These are phyloP conservation scores for Embiotoca jacksoni DNA, from an alignment of 2,113 vertebrate species.

Conservation along the genomic window DNA sequence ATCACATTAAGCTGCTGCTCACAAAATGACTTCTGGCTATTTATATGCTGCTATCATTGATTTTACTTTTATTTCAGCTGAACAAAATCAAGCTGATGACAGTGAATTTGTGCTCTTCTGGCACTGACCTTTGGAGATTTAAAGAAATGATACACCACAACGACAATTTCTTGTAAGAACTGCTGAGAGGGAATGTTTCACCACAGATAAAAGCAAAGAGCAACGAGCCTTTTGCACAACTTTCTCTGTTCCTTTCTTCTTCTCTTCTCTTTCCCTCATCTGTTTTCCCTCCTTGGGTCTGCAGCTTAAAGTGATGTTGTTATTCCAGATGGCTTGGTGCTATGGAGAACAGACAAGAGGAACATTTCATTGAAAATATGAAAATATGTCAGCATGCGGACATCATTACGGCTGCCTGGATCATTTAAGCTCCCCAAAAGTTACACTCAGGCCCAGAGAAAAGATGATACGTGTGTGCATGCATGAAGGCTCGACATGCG, in stretches of 20 bases:
- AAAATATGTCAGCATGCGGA: slow-evolving; percentile 73
- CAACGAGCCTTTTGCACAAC: slow-evolving; percentile 23
- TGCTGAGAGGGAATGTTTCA: slow-evolving; percentile 53
- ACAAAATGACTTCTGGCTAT: slow-evolving; percentile 35
- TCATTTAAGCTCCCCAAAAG: slow-evolving; percentile 68
- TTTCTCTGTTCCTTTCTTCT: slow-evolving; percentile 25
- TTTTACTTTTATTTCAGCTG: slow-evolving; percentile 32
- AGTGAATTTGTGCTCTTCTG: slow-evolving; percentile 47
- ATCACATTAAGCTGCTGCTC: slow-evolving; percentile 38
- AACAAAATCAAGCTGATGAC: slow-evolving; percentile 29
- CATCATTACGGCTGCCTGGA: slow-evolving; percentile 69
- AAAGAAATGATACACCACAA: slow-evolving; percentile 53
- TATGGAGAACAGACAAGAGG: slow-evolving; percentile 58
- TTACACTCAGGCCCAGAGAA: slow-evolving; percentile 66
- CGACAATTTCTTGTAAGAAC: slow-evolving; percentile 39
- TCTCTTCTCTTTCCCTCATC: slow-evolving; percentile 38
- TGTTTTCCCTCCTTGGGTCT: slow-evolving; percentile 45
- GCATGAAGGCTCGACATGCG: slow-evolving; percentile 47
- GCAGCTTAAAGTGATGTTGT: slow-evolving; percentile 60
- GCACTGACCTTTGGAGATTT: slow-evolving; percentile 38
- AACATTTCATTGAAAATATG: slow-evolving; percentile 71
- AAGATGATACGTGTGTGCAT: slow-evolving; percentile 51
- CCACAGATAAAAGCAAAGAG: slow-evolving; percentile 18
- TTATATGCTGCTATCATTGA: slow-evolving; percentile 42
- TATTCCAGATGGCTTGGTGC: slow-evolving; percentile 67